A percentile compares a stretch with the other conserved stretches of the same genome.
Evolutionary conservation across 2,888 invertebrate genomes (phyloP).

Genomic region (Ichneumon xanthorius): DNA sequence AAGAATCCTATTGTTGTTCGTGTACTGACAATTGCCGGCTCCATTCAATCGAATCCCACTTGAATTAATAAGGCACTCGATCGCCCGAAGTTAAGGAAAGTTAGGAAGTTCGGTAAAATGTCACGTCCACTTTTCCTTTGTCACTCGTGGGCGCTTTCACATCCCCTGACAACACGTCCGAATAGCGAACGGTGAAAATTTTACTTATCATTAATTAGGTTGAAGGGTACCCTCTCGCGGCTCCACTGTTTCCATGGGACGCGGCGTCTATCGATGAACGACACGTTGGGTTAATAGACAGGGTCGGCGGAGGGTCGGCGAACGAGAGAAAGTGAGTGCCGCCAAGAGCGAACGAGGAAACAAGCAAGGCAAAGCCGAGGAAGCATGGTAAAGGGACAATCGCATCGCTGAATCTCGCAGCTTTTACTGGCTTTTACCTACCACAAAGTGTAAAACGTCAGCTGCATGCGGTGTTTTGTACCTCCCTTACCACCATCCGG

Average conservation of each 20-base stretch:
- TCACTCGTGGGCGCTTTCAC: neutral
- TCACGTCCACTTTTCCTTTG: neutral
- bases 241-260: slow-evolving; percentile 15
- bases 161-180: neutral
- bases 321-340: neutral
- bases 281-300: slow-evolving; percentile 18
- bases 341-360: neutral
- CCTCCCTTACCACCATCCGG: slow-evolving; percentile 48
- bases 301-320: neutral
- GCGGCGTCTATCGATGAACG: neutral
- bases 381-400: slow-evolving; percentile 44
- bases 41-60: neutral
- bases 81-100: neutral
- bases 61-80: neutral
- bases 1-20: neutral
- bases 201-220: slow-evolving; percentile 39
- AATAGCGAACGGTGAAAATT: slow-evolving; percentile 15
- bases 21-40: neutral
- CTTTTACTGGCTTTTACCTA: slow-evolving; percentile 48
- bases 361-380: slow-evolving; percentile 14
- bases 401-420: slow-evolving; percentile 60
- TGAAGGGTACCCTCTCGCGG: neutral
- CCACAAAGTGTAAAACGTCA: slow-evolving; percentile 77
- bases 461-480: slow-evolving; percentile 74
- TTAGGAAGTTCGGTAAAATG: slow-evolving; percentile 3